phyloP scores from a whole-genome alignment of 2,113 vertebrate genomes.

The Sceloporus undulatus region DNA sequence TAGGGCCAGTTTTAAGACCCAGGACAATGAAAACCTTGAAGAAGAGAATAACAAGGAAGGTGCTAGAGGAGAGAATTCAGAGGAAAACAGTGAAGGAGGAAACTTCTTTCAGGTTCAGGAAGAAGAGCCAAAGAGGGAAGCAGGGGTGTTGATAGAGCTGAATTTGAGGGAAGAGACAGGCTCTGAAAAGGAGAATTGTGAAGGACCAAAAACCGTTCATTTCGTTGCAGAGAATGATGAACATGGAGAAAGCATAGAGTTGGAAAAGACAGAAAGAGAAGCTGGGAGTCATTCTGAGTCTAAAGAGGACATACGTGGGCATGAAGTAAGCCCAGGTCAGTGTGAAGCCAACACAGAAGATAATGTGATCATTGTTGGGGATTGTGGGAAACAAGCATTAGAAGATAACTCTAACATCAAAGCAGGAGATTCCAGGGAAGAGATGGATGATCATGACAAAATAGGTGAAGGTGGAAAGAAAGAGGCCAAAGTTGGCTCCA shows the following conservation, averaged over 20 bases:
- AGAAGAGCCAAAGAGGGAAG: background rate
- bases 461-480: background rate
- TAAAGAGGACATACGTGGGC: no score
- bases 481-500: background rate
- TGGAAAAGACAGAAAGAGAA: background rate
- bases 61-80: fast-evolving
- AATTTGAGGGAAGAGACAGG: conserved; percentile 36
- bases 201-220: background rate
- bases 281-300: background rate
- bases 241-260: background rate
- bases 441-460: no score
- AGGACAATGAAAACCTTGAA: no score
- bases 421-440: background rate
- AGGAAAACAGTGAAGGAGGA: background rate
- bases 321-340: no score
- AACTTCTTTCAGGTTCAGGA: background rate
- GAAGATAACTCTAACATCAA: background rate
- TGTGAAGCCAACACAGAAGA: background rate
- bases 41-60: background rate
- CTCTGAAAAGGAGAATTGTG: background rate
- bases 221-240: background rate
- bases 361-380: background rate
- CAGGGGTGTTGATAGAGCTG: background rate
- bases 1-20: no score
- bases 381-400: background rate